Evolutionary conservation across 2,888 invertebrate genomes (phyloP), one percentile per base, ranked within the genome.

Genomic region (Sphaeridia pumilis): DNA sequence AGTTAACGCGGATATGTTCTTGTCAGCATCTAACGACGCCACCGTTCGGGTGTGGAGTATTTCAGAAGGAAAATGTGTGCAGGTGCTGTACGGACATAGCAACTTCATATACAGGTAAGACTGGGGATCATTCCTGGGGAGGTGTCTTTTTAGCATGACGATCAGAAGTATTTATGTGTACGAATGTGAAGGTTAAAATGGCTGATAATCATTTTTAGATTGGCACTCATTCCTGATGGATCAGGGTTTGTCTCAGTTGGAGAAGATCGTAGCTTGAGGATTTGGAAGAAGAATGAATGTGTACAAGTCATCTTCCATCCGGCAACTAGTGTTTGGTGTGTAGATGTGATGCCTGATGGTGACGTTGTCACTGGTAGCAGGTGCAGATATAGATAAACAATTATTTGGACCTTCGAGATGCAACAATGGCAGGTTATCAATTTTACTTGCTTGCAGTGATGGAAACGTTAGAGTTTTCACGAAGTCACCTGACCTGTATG

Each of bases 21-120:
- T 94, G 1, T 92, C 93, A 44, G 88, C 87, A 68, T 82, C 89
- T 26, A 98, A 98, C 72, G 97, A 98, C 74, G 86, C 88, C 0
- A 78, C 83, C 0, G 78, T 97, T 42, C 79, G 83, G 61, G 76
- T 82, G 49, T 98, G 97, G 97, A 72, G 72, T 49, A 78, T 82
- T 3, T 78, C 79, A 53, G 76, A 77, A 46, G 90, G 90, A 25
- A 81, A 83, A 64, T 86, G 86, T 67, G 69, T 87, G 4, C 78
- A 80, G 49, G 81, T 81, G 52, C 81, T 81, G 66, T 82, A 80
- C 69, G 89, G 89, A 0, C 93, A 93, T 70, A 78, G 82, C 36
- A 89, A 87, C 74, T 94, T 86, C 70, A 85, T 94, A 63, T 94
- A 93, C 70, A 77, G 79, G 80, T 80, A 41, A 43, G n/a, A 41